Base-by-base conservation (phyloP, 2,113 vertebrate species). In the Macaca nemestrina region DNA sequence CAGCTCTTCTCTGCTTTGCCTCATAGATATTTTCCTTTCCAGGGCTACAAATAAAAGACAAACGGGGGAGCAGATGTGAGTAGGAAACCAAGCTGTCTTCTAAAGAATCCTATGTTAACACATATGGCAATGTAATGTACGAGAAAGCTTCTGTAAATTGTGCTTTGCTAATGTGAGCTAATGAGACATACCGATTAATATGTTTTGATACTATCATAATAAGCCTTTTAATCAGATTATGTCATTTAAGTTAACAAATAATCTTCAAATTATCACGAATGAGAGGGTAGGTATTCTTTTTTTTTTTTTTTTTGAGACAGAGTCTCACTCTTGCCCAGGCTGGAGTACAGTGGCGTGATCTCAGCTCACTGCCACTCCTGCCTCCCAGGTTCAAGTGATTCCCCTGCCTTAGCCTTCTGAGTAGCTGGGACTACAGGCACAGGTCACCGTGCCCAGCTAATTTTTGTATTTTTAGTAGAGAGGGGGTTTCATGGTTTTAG, bases 11-110 rank as follows among this genome's bases (percentile, higher is more conserved):
- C 99, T 99, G 99, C 99, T 99, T 98, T 99, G 99, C 88, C 99
- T 99, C 99, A 99, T 99, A 2, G 99, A 99, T 98, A 99, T 99
- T 99, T 99, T 99, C 98, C 99, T 99, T 98, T 99, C 99, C 99
- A 99, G 98, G 97, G 99, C 99, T 99, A 98, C n/a, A 94, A 98
- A 95, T 93, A 95, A 97, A 70, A 93, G n/a, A 98, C 55, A 93
- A 35, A 98, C 50, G 89, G 95, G 90, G 93, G 95, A 78, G 85
- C n/a, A 84, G 95, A 87, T 1, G 88, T 93, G 85, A 98, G 90
- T 8, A 32, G 2, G 45, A 9, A 72, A 55, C 14, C 73, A 82
- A 22, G 84, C 86, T 1, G 7, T 9, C 43, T 50, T 12, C 8
- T 78, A 97, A 97, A 0, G 22, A 3, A 30, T 94, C 30, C 0